Evolutionary conservation across 2,888 invertebrate species (phyloP), one percentile per base, ranked within the genome.

Genomic region (Ariolimax columbianus): DNA sequence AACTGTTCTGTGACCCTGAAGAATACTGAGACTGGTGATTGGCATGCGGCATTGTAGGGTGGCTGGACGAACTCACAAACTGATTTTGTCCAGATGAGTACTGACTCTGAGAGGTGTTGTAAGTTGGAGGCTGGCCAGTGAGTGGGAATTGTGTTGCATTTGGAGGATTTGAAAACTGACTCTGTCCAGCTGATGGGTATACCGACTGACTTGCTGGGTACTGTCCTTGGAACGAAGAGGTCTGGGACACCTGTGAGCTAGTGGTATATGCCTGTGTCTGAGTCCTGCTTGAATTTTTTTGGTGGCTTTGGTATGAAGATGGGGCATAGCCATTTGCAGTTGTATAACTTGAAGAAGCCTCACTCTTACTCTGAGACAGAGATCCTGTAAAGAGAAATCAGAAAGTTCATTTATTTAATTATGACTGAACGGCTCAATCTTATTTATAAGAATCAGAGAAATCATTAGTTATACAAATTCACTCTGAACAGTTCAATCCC

Each of bases 31-130:
- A 86, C 66, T 86, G 87, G 77, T 87, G 85, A 55, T 73, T 80
- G 68, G 70, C 83, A 78, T 78, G 83, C 30, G 83, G 83, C 51
- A 77, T 55, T 30, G 78, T 23, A 30, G 78, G 59, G 40, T 78
- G 79, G 47, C 17, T 77, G n/a, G 85, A 77, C 36, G 55, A 30
- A 14, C 77, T 77, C 55, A 59, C 72, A 77, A 79, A 88, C 87
- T 89, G 88, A 63, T 83, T 86, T 63, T 87, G 88, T 80, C 84
- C 83, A 84, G 90, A 73, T 63, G 89, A 88, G 86, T 89, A 91
- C 85, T 90, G 92, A 83, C 87, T 88, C 85, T 87, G 86, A 51
- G 83, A 43, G 68, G 40, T 81, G 47, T 79, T 80, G 30, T 75
- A 86, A 77, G 84, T 84, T 11, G 87, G 33, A 30, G 85, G 73